A percentile compares a stretch with the other conserved stretches of the same genome.
Evolutionary conservation across 2,797 vertebrate species (phyloP).

Genomic region (Vipera ursinii): DNA sequence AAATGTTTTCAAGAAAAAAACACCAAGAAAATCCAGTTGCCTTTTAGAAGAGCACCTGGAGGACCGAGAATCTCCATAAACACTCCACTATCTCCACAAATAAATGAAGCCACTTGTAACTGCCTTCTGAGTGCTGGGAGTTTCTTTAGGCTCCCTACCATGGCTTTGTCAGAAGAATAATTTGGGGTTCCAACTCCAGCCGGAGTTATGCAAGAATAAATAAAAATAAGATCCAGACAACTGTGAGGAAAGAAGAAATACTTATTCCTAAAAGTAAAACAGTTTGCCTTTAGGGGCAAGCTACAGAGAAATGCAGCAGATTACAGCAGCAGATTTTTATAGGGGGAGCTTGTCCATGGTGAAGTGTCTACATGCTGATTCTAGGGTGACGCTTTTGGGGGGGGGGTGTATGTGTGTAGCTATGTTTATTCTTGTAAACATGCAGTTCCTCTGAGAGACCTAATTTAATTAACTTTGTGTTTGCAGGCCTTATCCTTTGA

Average conservation of each 20-base stretch:
- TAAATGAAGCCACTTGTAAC: not conserved
- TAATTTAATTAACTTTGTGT: not conserved
- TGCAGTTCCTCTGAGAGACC: not conserved
- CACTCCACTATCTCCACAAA: not conserved
- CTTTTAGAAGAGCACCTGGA: not conserved
- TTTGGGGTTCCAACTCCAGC: not conserved
- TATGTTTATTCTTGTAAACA: not conserved
- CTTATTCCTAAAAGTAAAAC: not conserved
- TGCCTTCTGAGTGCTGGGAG: not conserved
- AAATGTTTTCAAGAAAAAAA: not conserved
- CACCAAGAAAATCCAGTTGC: not conserved
- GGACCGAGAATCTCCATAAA: not conserved
- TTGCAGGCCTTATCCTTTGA: not conserved
- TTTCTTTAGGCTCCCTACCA: not conserved
- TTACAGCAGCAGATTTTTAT: not conserved
- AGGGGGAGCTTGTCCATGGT: not conserved
- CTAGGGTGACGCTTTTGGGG: not conserved
- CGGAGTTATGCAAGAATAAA: not conserved
- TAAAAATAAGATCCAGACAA: not conserved
- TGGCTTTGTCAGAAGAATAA: not conserved
- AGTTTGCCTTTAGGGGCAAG: not conserved
- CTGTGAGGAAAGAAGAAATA: not conserved
- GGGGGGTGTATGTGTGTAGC: too few relatives aligned
- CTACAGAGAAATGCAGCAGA: not conserved
- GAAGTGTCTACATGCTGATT: not conserved